These are phyloP conservation scores for Scotopteryx bipunctaria DNA, from an alignment of 2,888 invertebrate species.

Conservation along the genomic window DNA sequence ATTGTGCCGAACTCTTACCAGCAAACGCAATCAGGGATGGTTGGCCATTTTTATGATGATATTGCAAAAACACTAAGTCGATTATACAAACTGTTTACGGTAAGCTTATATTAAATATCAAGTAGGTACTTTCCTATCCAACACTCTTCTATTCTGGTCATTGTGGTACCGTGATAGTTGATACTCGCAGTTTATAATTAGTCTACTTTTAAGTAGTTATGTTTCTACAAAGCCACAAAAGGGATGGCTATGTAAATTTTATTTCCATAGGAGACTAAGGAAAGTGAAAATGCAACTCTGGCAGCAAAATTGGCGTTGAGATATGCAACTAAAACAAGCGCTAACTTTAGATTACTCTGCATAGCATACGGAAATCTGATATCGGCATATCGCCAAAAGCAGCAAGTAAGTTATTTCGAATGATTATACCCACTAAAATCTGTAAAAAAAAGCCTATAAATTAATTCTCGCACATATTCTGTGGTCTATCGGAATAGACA, in stretches of 20 bases:
- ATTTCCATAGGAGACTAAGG: slow-evolving; percentile 51
- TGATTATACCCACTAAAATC: background rate
- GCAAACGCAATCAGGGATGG: slow-evolving; percentile 44
- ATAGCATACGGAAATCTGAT: slow-evolving; percentile 80
- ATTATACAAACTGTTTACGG: slow-evolving; percentile 48
- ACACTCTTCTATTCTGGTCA: background rate
- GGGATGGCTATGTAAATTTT: background rate
- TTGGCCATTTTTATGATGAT: slow-evolving; percentile 55
- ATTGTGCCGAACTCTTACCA: slow-evolving; percentile 47
- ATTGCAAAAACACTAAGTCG: slow-evolving; percentile 51
- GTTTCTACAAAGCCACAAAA: too few relatives aligned
- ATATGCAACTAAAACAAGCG: slow-evolving; percentile 74
- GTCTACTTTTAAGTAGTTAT: too few relatives aligned
- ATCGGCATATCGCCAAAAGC: slow-evolving; percentile 45
- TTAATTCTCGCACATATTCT: too few relatives aligned
- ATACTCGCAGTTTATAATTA: too few relatives aligned
- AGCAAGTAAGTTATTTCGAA: slow-evolving; percentile 43
- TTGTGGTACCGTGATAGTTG: too few relatives aligned
- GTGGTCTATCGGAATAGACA: too few relatives aligned
- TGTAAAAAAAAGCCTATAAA: background rate
- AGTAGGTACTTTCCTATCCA: background rate
- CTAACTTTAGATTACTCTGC: slow-evolving; percentile 80
- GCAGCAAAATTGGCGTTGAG: slow-evolving; percentile 84
- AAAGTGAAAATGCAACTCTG: slow-evolving; percentile 70
- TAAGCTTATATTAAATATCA: slow-evolving; percentile 26